Base-by-base conservation (phyloP, 1,140 invertebrate genomes). In the Aphelinus certus region DNA sequence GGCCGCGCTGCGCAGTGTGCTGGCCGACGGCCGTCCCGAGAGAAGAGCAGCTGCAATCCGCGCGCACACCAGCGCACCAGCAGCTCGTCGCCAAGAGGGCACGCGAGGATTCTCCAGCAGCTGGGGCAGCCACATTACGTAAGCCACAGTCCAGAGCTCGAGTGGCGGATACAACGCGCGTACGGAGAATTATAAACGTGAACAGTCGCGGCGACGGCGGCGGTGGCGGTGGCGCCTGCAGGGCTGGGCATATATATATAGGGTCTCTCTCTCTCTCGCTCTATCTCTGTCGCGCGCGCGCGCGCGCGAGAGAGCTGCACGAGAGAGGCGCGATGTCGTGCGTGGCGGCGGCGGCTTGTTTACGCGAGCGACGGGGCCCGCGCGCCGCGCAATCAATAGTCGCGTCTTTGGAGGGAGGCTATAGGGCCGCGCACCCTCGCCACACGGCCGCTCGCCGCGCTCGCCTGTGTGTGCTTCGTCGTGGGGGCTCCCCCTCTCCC, bases 341-440 rank as follows among this genome's bases (percentile, higher is more conserved):
- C 43, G 7, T 10, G 46, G 58, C 55, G 26, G 9, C 7, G 9
- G 26, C 26, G 26, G 2, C 26, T 10, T 57, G 7, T 4, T 10
- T 57, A 57, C 26, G 7, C 7, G 7, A 10, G 26, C 26, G 55
- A 57, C 7, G 26, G 7, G 26, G 3, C 9, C 7, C 9, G 26
- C 26, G 26, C 26, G 26, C 26, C 3, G 7, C 7, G 26, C 3
- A 57, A 60, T 42, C 7, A 7, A 62, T 46, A 62, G 6, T 4
- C 7, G 43, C 6, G 9, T 7, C n/a, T 9, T 1, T 43, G 63
- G 70, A 75, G 70, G 58, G 60, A 75, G 73, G 66, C 73, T 75
- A 69, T 75, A 75, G 73, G 73, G 73, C 73, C 73, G 73, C 70
- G 73, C 73, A 66, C 73, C 73, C 73, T 75, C 73, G 66, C 70